phyloP scores from a whole-genome alignment of 2,797 vertebrate species.

The Phyllotis vaccarum region DNA sequence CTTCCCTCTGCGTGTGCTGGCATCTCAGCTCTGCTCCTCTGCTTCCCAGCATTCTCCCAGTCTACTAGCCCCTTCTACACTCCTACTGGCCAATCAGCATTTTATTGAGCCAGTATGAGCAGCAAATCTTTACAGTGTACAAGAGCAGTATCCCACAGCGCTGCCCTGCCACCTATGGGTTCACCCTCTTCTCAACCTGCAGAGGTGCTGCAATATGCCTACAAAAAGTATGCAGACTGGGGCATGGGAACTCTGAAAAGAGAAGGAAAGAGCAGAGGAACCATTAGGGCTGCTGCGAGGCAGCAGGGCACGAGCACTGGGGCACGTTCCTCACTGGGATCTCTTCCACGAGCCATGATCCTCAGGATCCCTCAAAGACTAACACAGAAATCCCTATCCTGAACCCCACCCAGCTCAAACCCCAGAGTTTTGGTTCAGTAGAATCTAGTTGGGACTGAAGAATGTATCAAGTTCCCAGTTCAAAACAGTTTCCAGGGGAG shows the following conservation, averaged over 20 bases:
- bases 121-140: no score
- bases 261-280: neutral
- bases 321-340: fast-evolving
- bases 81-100: no score
- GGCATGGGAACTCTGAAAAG: neutral
- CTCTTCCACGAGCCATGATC: neutral
- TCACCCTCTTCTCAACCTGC: neutral
- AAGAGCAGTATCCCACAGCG: no score
- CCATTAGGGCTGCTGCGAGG: neutral
- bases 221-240: fast-evolving
- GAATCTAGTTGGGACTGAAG: neutral
- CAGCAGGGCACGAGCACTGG: fast-evolving
- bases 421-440: neutral
- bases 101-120: no score
- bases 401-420: neutral
- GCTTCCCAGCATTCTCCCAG: no score
- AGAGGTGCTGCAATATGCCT: neutral
- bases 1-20: no score
- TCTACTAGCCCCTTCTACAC: no score
- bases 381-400: neutral
- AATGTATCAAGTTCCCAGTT: neutral
- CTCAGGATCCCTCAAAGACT: neutral
- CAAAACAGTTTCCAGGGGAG: neutral
- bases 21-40: no score
- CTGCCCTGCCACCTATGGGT: neutral